phyloP scores from a whole-genome alignment of 2,797 vertebrate genomes.

The Sylvilagus floridanus region DNA sequence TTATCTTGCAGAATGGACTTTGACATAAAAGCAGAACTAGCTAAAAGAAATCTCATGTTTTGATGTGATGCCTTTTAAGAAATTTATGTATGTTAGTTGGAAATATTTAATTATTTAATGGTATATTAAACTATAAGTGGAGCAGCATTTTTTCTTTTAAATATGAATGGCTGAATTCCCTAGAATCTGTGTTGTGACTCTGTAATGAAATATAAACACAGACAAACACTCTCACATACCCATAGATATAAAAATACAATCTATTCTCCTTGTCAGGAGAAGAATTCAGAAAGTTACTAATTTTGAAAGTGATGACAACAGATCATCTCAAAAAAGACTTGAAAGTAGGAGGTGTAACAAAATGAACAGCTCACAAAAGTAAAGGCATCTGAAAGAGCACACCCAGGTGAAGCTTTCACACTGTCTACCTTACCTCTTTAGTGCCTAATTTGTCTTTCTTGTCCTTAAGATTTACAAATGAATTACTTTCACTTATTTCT shows the following conservation, averaged over 20 bases:
- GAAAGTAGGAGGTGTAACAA: not conserved
- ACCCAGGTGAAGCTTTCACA: not conserved
- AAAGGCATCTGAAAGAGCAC: not conserved
- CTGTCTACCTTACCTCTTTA: not conserved
- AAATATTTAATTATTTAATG: constrained; percentile 70
- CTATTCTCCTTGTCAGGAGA: not conserved
- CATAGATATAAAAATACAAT: not conserved
- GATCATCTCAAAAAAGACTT: not conserved
- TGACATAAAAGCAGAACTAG: not conserved
- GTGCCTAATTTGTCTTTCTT: not conserved
- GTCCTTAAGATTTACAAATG: not conserved
- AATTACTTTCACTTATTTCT: not conserved
- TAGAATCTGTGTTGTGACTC: constrained; percentile 61
- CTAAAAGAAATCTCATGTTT: constrained; percentile 9
- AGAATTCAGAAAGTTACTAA: not conserved
- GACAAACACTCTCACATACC: not conserved
- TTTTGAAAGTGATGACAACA: constrained; percentile 57
- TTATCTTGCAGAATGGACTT: not conserved
- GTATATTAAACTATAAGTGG: constrained; percentile 38
- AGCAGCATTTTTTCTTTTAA: constrained; percentile 51
- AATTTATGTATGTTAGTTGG: not conserved
- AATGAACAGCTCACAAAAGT: not conserved
- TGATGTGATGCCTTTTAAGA: constrained; percentile 15
- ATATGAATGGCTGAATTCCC: constrained; percentile 68
- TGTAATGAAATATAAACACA: constrained; percentile 61